A percentile compares a stretch with the other conserved stretches of the same genome.
Evolutionary conservation across 2,797 vertebrate species (phyloP).

Genomic region (Enteromius treurensis): DNA sequence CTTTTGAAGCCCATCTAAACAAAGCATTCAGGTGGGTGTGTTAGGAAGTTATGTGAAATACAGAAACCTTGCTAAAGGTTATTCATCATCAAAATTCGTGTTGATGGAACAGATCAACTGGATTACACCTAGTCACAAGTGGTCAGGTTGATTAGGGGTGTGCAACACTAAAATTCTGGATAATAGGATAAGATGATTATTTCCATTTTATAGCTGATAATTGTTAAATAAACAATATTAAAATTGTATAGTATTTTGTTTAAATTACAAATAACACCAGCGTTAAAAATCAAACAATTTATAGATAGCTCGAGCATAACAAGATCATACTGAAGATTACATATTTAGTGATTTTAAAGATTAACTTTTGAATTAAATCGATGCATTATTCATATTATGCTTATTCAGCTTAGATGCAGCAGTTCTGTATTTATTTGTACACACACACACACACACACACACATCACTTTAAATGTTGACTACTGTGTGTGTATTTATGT

Average conservation of each 20-base stretch:
- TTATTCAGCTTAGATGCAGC: neutral
- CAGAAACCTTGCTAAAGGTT: slow-evolving; percentile 9
- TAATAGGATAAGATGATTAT: neutral
- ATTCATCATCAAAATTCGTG: neutral
- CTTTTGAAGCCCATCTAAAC: slow-evolving; percentile 1
- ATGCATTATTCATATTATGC: neutral
- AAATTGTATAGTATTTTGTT: neutral
- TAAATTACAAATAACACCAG: neutral
- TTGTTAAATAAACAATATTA: neutral
- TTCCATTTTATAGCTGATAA: neutral
- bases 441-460: too few species aligned
- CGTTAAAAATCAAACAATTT: neutral
- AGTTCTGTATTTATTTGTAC: too few species aligned
- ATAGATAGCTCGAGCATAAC: neutral
- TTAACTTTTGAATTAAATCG: neutral
- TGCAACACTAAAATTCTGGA: neutral
- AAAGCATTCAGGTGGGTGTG: slow-evolving; percentile 24
- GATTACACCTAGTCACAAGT: neutral
- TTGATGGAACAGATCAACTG: slow-evolving; percentile 1
- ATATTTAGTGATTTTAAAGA: neutral
- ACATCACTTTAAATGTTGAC: too few species aligned
- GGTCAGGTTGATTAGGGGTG: neutral
- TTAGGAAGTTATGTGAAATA: slow-evolving; percentile 6
- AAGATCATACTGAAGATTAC: neutral
- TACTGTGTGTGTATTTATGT: too few species aligned